phyloP scores from a whole-genome alignment of 2,113 vertebrate genomes.

The Nycticryphes semicollaris region DNA sequence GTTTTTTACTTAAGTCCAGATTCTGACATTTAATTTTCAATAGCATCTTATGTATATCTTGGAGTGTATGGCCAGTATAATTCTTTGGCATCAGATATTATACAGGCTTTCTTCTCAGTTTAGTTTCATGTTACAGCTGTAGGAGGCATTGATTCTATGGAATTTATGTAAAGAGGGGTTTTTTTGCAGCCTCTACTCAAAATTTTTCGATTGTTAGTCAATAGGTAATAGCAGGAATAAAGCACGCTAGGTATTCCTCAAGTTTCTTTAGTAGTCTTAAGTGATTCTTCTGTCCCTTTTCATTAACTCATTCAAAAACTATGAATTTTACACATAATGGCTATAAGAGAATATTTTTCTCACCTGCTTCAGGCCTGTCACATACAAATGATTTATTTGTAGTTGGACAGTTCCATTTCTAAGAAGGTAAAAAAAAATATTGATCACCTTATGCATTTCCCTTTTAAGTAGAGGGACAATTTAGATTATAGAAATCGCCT shows the following conservation, averaged over 20 bases:
- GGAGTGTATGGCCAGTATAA: neutral
- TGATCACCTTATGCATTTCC: neutral
- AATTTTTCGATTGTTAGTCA: neutral
- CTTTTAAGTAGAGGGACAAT: neutral
- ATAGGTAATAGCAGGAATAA: neutral
- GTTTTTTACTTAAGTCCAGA: neutral
- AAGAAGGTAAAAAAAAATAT: neutral
- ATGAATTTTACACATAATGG: neutral
- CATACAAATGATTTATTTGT: slow-evolving; percentile 12
- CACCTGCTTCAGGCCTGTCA: neutral
- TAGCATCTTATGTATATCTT: neutral
- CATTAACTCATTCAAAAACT: neutral
- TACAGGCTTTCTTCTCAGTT: neutral
- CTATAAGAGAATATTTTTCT: neutral
- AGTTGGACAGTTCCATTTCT: neutral
- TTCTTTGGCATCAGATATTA: neutral
- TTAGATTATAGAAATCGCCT: slow-evolving; percentile 9
- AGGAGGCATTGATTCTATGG: neutral
- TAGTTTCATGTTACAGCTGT: neutral
- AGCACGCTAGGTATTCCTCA: neutral
- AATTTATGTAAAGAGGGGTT: neutral
- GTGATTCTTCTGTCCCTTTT: neutral
- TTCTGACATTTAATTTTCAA: neutral
- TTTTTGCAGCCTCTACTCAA: neutral
- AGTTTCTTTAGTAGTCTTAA: neutral